Evolutionary conservation across 2,888 invertebrate genomes (phyloP), one percentile per base, ranked within the genome.

Genomic region (Trissoscelio sp.): DNA sequence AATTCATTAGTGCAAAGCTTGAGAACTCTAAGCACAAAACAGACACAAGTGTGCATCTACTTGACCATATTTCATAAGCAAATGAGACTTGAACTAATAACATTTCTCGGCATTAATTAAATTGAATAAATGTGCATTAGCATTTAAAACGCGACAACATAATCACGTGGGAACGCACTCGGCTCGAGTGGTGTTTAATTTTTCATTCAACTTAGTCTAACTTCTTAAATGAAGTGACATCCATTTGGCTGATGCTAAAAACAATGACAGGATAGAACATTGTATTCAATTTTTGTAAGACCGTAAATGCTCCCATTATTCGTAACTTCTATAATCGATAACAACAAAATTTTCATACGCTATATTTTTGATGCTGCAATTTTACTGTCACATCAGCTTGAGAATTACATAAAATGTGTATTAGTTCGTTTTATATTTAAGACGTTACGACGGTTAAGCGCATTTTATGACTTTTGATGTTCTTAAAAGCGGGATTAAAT

Each of bases 1-100:
- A 57, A 70, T 78, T 78, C 78, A 78, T 78, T 78, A 78, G 78
- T 57, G 78, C 42, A 46, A 53, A 55, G 39, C 69, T 66, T 24
- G 62, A 62, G 39, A 58, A 66, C 39, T 34, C 31, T 44, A 37
- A 57, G 48, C 46, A 42, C 46, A 64, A 78, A 78, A 62, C 67
- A 60, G 46, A 62, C 69, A 69, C 62, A 64, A 78, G 78, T 78
- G 58, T 34, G 42, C 16, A 24, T 18, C 69, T 42, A 62, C 78
- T 78, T 78, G 78, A 78, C 78, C 78, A 78, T 57, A 24, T 78
- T 64, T 64, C 42, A 55, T 46, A 62, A 64, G 42, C 34, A 48
- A 70, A 62, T 53, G 67, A 20, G 44, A 57, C 55, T 78, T 57
- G 9, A 64, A 46, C 48, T 70, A 57, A 70, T 46, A 69, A 44